phyloP scores from a whole-genome alignment of 2,797 vertebrate genomes.

The Myotis planiceps region DNA sequence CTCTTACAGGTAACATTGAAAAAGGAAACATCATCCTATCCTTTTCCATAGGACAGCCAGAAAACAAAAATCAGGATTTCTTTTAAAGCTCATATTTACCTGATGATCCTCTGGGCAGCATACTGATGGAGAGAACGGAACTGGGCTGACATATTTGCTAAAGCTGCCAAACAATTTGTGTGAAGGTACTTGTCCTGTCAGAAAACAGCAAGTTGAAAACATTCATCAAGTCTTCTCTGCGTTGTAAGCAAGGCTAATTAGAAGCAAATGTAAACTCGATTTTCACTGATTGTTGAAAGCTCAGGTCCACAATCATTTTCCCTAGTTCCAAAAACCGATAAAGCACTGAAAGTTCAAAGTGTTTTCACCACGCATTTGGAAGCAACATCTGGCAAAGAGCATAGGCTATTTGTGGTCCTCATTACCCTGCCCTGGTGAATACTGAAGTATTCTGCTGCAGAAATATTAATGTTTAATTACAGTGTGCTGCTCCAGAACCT shows the following conservation, averaged over 20 bases:
- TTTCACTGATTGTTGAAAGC: neutral
- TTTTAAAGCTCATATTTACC: constrained; percentile 85
- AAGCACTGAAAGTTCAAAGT: neutral
- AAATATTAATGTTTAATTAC: neutral
- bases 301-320: neutral
- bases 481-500: neutral
- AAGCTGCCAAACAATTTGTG: constrained; percentile 97
- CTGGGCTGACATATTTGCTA: constrained; percentile 99
- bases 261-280: neutral
- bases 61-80: constrained; percentile 1
- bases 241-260: neutral
- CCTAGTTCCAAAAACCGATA: constrained; percentile 38
- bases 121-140: constrained; percentile 98
- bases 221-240: neutral
- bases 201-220: constrained; percentile 56
- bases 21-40: neutral
- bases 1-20: neutral
- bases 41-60: neutral
- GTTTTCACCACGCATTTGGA: neutral
- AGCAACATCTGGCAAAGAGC: neutral
- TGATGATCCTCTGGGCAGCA: constrained; percentile 98
- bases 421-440: neutral
- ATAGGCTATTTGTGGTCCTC: neutral
- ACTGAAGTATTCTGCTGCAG: neutral
- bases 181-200: constrained; percentile 98